Evolutionary conservation across 2,888 invertebrate genomes (phyloP).

Genomic region (Polyommatus iphigenia): DNA sequence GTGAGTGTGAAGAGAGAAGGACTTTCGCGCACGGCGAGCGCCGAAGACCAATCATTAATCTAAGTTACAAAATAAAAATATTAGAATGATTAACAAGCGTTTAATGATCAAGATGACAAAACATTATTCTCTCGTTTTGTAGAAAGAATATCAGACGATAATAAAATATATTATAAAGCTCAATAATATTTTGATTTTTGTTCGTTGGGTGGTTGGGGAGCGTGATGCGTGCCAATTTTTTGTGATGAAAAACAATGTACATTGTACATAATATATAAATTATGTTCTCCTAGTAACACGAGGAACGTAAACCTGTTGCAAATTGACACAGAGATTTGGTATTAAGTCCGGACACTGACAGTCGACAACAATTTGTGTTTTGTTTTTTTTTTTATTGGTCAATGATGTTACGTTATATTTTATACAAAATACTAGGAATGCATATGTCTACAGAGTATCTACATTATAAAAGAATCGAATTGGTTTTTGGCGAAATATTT

Average conservation of each 20-base stretch:
- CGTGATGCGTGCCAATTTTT: background rate
- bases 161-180: background rate
- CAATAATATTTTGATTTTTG: background rate
- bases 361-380: background rate
- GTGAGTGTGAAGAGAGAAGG: no score
- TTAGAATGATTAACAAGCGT: no score
- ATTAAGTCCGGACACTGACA: background rate
- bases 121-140: no score
- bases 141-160: no score
- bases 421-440: conserved; percentile 54
- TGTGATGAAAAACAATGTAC: background rate
- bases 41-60: no score
- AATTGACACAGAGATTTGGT: no score
- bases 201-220: background rate
- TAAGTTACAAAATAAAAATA: no score
- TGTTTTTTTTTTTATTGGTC: conserved; percentile 34
- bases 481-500: background rate
- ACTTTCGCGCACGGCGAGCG: no score
- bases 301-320: conserved; percentile 38
- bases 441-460: conserved; percentile 38
- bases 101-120: no score
- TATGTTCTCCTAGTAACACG: conserved; percentile 34
- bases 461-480: background rate
- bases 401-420: conserved; percentile 65
- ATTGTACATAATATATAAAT: background rate